Evolutionary conservation across 2,888 invertebrate species (phyloP), one percentile per base, ranked within the genome.

Genomic region (Hermaeophaga mercurialis): DNA sequence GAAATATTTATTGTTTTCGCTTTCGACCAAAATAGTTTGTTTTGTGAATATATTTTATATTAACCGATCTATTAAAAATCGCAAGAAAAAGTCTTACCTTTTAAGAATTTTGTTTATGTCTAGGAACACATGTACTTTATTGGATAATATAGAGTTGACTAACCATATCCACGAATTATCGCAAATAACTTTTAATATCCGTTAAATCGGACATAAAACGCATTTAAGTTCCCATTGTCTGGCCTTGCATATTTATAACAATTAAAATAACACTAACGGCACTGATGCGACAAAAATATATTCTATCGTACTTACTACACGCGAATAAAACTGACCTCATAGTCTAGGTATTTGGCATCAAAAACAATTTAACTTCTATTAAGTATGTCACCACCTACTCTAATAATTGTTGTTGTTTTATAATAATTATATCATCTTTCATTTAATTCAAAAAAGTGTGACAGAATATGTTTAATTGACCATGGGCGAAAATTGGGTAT

Each of bases 281-380:
- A 48, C 44, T 43, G 44, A 56, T 45, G 49, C 52, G 57, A 57
- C 53, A 39, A 59, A 54, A 53, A 45, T 57, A 55, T 58, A 49
- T 31, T 52, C 43, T 33, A 53, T 46, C 56, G 39, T 28, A 36
- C 58, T 61, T 61, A 64, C 56, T 5, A 62, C 57, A 62, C 63
- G 49, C 64, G 62, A 72, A 73, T 72, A 72, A 70, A 67, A 68
- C 68, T 73, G 73, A 74, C 66, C 67, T 73, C 74, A 74, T 65
- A 66, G 72, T 73, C 73, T 66, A 59, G 70, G 72, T 63, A 74
- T 72, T 72, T 71, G 70, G 70, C 71, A 69, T 65, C 65, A 66
- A 55, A 60, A 66, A 66, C 66, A 66, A 68, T 64, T 59, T 58
- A 53, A 56, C 34, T 47, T 33, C 41, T 58, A 44, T 56, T 54